These are phyloP conservation scores for Notarius quadriscutis DNA, from an alignment of 2,113 vertebrate genomes.

Conservation along the genomic window DNA sequence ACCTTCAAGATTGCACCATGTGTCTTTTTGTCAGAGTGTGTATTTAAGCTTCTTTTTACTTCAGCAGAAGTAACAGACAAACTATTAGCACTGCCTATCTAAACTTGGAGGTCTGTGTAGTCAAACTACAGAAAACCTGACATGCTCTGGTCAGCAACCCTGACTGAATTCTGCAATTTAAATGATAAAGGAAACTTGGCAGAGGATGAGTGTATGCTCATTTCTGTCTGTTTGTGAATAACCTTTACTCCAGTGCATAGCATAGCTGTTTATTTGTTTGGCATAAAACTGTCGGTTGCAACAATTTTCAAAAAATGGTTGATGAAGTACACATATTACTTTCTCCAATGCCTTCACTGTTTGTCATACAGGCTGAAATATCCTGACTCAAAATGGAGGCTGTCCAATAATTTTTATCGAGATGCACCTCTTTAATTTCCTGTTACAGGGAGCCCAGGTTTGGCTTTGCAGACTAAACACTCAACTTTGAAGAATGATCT, in stretches of 20 bases:
- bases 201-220: conserved; percentile 12
- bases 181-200: conserved; percentile 44
- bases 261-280: not conserved
- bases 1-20: conserved; percentile 7
- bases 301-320: not conserved
- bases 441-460: conserved; percentile 54
- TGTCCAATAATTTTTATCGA: conserved; percentile 41
- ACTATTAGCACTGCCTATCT: conserved; percentile 56
- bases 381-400: conserved; percentile 12
- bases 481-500: conserved; percentile 65
- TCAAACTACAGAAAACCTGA: conserved; percentile 39
- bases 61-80: conserved; percentile 39
- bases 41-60: conserved; percentile 27
- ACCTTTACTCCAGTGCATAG: not conserved
- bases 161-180: conserved; percentile 28
- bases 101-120: conserved; percentile 52
- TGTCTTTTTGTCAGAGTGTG: conserved; percentile 15
- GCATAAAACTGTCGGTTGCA: not conserved
- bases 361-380: conserved; percentile 5
- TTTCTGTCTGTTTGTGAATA: not conserved
- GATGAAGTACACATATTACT: not conserved
- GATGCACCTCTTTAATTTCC: conserved; percentile 66
- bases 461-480: conserved; percentile 57
- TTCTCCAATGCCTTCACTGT: not conserved
- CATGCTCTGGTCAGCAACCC: conserved; percentile 15